Evolutionary conservation across 2,888 invertebrate genomes (phyloP), one percentile per base, ranked within the genome.

Genomic region (Acanthococcus lagerstroemiae): DNA sequence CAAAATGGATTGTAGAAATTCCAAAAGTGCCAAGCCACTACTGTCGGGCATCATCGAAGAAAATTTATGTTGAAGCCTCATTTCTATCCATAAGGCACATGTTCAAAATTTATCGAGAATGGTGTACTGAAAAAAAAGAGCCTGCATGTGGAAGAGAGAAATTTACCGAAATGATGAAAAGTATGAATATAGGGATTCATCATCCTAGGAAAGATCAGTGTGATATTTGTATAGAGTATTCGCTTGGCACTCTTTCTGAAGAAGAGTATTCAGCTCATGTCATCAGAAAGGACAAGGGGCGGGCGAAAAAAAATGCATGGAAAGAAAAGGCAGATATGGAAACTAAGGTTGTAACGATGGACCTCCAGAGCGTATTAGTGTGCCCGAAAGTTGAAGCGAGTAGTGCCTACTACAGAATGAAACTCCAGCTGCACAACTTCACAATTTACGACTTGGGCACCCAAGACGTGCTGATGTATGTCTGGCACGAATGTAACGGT

Each of bases 401-500:
- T 46, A 61, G 67, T 19, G 26, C 57, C 22, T 71, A 70, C 63
- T 70, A 70, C 67, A 68, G 68, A 63, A 68, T 60, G 26, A 71
- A 68, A 44, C 63, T 70, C 17, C 66, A 69, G 60, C 37, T 71
- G 19, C 70, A 70, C 26, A 68, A 71, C 61, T 70, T 71, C 26
- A 70, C 71, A 19, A 58, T 70, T n/a, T 76, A 75, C 76, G 75
- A 74, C 75, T 75, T 73, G 75, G 76, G 76, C 76, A 75, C 74
- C 75, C 76, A 77, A 77, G 77, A 77, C 75, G 78, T 78, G 78
- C 77, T 77, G 77, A 79, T 79, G 78, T 79, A 78, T 77, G 78
- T 83, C 5, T 70, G 70, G 69, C 65, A 69, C 54, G 68, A 70
- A 67, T 60, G 55, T 17, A 65, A 70, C 21, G 70, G 70, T 15